A percentile compares a stretch with the other conserved stretches of the same genome.
Evolutionary conservation across 2,113 vertebrate genomes (phyloP).

Genomic region (Cathartes aura): DNA sequence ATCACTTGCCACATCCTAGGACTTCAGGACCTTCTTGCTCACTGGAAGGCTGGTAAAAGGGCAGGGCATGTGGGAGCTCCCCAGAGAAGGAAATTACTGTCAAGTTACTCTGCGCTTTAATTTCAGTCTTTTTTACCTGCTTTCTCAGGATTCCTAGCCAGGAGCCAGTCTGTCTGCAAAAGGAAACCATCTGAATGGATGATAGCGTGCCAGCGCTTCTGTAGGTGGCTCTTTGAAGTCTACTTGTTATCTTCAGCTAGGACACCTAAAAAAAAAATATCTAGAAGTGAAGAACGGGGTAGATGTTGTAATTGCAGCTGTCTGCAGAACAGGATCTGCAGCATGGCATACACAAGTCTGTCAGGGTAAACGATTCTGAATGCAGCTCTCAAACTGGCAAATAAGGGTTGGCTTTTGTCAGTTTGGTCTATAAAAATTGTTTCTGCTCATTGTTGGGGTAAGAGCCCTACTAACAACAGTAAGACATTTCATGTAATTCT

Average conservation of each 20-base stretch:
- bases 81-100: background rate
- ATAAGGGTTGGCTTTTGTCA: background rate
- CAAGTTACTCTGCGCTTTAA: background rate
- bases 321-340: background rate
- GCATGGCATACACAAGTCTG: background rate
- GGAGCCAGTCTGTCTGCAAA: conserved; percentile 44
- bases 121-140: background rate
- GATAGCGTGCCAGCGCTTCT: background rate
- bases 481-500: fast-evolving
- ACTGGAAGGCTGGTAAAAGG: background rate
- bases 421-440: background rate
- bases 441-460: background rate
- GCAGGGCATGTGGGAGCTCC: background rate
- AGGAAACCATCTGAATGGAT: background rate
- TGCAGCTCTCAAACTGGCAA: background rate
- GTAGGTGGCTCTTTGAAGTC: conserved; percentile 19
- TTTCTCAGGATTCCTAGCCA: background rate
- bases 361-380: background rate
- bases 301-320: background rate
- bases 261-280: background rate
- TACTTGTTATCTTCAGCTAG: background rate
- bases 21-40: background rate
- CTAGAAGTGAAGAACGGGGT: background rate
- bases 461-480: background rate
- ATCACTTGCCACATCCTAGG: background rate